These are phyloP conservation scores for Grus americana DNA, from an alignment of 2,113 vertebrate species.

Conservation along the genomic window DNA sequence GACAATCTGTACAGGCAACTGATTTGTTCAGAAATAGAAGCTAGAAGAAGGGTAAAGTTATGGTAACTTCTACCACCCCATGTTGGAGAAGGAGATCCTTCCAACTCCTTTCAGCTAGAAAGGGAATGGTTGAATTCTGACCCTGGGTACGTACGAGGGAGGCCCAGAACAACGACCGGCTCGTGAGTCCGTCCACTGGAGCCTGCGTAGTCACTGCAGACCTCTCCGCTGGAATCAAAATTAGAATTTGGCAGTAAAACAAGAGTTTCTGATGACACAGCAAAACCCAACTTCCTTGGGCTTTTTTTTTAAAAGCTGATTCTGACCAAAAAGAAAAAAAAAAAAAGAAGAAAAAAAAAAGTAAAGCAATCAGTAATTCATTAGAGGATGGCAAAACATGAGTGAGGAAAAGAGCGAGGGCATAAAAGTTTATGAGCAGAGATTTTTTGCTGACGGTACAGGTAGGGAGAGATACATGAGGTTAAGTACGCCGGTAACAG, in stretches of 20 bases:
- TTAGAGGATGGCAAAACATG: neutral
- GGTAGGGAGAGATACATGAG: neutral
- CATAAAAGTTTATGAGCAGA: neutral
- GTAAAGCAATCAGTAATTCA: neutral
- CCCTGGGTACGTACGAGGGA: fast-evolving
- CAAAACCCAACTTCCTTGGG: neutral
- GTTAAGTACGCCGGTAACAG: neutral
- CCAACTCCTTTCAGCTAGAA: neutral
- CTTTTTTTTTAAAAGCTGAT: neutral
- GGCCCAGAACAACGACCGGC: neutral
- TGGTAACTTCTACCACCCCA: fast-evolving
- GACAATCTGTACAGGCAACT: neutral
- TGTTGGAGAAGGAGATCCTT: neutral
- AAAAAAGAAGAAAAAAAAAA: too few relatives aligned
- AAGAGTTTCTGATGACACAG: neutral
- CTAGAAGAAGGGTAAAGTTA: neutral
- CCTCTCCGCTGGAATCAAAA: neutral
- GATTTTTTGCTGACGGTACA: neutral
- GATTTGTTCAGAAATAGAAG: neutral
- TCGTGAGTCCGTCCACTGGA: neutral
- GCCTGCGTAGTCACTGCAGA: neutral
- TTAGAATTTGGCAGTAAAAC: neutral
- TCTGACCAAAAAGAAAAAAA: neutral
- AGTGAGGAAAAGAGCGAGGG: neutral
- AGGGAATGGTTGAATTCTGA: neutral